These are phyloP conservation scores for Labeo rohita DNA, from an alignment of 2,113 vertebrate genomes.

Conservation along the genomic window DNA sequence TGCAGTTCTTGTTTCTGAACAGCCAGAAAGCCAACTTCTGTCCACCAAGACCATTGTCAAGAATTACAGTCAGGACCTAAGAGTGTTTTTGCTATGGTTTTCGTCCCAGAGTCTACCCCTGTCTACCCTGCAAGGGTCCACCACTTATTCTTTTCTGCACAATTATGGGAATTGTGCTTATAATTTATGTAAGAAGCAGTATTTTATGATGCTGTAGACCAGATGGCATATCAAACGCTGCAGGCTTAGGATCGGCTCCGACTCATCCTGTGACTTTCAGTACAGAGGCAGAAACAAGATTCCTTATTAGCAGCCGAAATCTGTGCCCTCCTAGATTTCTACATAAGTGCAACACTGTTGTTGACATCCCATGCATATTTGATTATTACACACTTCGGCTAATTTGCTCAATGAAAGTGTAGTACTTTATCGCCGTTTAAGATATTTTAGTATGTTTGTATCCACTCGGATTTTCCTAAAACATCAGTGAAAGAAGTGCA, in stretches of 20 bases:
- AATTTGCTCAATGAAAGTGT: neutral
- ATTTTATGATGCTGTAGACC: slow-evolving; percentile 23
- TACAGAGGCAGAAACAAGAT: slow-evolving; percentile 29
- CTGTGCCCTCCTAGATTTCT: neutral
- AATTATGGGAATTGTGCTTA: neutral
- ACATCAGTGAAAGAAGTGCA: neutral
- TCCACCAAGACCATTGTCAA: neutral
- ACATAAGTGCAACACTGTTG: neutral
- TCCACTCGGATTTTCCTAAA: neutral
- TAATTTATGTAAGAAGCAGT: slow-evolving; percentile 31
- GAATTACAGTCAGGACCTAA: neutral
- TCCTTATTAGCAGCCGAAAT: neutral
- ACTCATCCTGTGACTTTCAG: slow-evolving; percentile 5
- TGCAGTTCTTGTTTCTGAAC: neutral
- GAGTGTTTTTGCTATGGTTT: neutral
- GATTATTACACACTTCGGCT: neutral
- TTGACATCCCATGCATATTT: neutral
- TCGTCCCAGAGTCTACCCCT: neutral
- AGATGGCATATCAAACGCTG: slow-evolving; percentile 34
- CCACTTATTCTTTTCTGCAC: neutral
- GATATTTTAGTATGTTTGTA: neutral
- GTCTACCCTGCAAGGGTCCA: neutral
- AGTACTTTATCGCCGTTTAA: neutral
- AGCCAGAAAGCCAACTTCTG: neutral
- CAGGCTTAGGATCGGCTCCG: neutral